phyloP scores from a whole-genome alignment of 1,140 invertebrate genomes.

The Drosophila lacteicornis region DNA sequence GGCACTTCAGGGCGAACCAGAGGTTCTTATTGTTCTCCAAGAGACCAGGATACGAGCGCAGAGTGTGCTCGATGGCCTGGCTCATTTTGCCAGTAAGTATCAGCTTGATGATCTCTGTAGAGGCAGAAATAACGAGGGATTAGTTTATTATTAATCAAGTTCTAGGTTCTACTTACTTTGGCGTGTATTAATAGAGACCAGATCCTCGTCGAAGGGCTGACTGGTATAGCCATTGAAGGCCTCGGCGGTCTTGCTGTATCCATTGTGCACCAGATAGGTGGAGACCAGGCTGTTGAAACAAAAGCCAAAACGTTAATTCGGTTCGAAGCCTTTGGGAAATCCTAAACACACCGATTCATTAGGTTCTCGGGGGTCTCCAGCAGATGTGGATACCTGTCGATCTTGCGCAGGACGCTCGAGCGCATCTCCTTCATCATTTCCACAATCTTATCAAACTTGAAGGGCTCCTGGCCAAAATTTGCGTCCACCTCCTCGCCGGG shows the following conservation, averaged over 20 bases:
- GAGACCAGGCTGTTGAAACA: constrained; percentile 94
- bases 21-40: constrained; percentile 95
- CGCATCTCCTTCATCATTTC: constrained; percentile 97
- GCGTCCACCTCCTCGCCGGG: constrained; percentile 99
- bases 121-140: constrained; percentile 42
- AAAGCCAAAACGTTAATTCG: neutral
- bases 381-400: constrained; percentile 67
- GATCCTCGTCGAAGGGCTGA: constrained; percentile 96
- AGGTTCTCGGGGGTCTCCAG: constrained; percentile 70
- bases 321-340: rapidly evolving
- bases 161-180: constrained; percentile 90
- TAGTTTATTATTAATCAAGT: too few relatives aligned
- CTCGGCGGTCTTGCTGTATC: constrained; percentile 98
- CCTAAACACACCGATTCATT: constrained; percentile 58
- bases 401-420: constrained; percentile 88
- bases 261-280: constrained; percentile 98
- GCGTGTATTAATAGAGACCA: constrained; percentile 97
- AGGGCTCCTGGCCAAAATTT: constrained; percentile 99
- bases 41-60: constrained; percentile 94
- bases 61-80: constrained; percentile 96
- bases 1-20: constrained; percentile 97
- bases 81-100: constrained; percentile 96
- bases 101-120: constrained; percentile 95
- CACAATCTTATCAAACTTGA: constrained; percentile 97
- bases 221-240: constrained; percentile 96